Evolutionary conservation across 2,113 vertebrate species (phyloP).

Genomic region (Perca flavescens): DNA sequence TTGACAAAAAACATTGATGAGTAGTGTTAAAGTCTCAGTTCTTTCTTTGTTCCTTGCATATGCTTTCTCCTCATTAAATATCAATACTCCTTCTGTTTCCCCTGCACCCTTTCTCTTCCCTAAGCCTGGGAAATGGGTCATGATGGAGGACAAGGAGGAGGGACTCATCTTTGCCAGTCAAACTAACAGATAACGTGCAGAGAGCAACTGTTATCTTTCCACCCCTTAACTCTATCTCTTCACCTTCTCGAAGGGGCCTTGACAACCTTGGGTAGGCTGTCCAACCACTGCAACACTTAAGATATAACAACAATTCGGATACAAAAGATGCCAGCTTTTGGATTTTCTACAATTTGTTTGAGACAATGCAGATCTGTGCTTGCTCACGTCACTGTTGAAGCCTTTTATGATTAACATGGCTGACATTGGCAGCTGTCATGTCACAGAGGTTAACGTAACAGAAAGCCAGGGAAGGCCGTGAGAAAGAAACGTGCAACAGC

Average conservation of each 20-base stretch:
- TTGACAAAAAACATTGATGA: constrained; percentile 16
- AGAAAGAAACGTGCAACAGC: constrained; percentile 37
- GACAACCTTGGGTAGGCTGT: not conserved
- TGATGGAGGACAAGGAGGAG: constrained; percentile 12
- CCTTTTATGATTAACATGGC: no score
- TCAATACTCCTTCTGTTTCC: constrained; percentile 61
- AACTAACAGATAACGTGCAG: constrained; percentile 12
- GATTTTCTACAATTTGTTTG: not conserved
- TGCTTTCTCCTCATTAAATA: constrained; percentile 65
- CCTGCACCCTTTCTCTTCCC: not conserved
- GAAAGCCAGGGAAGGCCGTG: constrained; percentile 10
- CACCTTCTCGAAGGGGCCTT: not conserved
- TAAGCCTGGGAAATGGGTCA: constrained; percentile 66
- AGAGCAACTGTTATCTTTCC: constrained; percentile 12
- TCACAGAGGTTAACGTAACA: constrained; percentile 38
- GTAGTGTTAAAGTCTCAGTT: not conserved
- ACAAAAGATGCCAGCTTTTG: not conserved
- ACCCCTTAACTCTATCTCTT: not conserved
- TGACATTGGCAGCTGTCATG: not conserved
- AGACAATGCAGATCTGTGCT: no score
- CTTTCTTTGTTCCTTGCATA: not conserved
- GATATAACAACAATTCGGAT: not conserved
- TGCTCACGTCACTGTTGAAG: no score
- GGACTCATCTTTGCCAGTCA: constrained; percentile 42
- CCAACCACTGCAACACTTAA: not conserved